Base-by-base conservation (phyloP, 2,113 vertebrate genomes). In the Epinephelus lanceolatus region DNA sequence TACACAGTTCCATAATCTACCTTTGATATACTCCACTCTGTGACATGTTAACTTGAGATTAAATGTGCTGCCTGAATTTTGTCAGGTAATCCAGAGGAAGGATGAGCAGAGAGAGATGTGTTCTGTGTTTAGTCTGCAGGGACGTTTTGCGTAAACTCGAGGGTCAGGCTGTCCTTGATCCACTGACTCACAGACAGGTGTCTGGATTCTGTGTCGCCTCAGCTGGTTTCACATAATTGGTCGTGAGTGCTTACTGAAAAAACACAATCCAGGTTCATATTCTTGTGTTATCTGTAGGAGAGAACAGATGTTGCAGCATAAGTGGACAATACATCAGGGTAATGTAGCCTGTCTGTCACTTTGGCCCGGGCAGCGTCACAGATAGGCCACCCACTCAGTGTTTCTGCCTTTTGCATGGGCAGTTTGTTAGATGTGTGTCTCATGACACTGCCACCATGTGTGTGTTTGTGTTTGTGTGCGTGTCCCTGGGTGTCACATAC, bases 371-470 rank as follows among this genome's bases (percentile, higher is more conserved):
- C 89, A 51, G 47, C 2, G 33, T 53, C 47, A 13, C 1, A 6
- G 12, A 75, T 57, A 17, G 91, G 74, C 91, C 94, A 94, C 93
- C 91, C 93, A 93, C 88, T 67, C 87, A 30, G 65, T 21, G 27
- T 49, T 74, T 73, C 73, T 65, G 37, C 76, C 69, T 52, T 76
- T 56, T 71, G 66, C 66, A 19, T 70, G 80, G 61, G 62, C 65
- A 83, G 80, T 86, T 87, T 76, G 77, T 77, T n/a, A 75, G 76
- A 25, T 47, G 63, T 83, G 69, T 17, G 23, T 78, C 1, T 78
- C 51, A 27, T 70, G 77, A 68, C 61, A 65, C 62, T 60, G 69
- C 72, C 81, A 56, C 47, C 33, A 37, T 18, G 40, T 62, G 63
- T 68, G 59, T 83, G 67, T 81, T 30, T 65, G 51, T 78, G 63